These are phyloP conservation scores for Sardina pilchardus DNA, from an alignment of 2,113 vertebrate species.

Conservation along the genomic window DNA sequence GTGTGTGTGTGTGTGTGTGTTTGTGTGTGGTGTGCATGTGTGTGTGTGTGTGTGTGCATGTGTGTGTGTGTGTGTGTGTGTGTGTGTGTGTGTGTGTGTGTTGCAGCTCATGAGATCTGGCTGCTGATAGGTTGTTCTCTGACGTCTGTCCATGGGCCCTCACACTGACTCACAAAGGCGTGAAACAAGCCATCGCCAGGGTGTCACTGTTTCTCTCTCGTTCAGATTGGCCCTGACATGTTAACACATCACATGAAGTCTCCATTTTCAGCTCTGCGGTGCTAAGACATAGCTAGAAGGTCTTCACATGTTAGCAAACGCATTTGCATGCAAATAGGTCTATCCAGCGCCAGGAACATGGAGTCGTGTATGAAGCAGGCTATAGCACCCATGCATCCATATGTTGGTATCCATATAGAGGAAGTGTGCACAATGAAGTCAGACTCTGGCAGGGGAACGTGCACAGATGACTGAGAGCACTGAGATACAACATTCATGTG, in stretches of 20 bases:
- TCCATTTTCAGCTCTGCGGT: not conserved
- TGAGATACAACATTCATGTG: not conserved
- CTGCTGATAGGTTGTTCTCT: conserved; percentile 22
- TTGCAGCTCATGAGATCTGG: not conserved
- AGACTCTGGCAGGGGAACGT: not conserved
- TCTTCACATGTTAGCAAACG: not conserved
- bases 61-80: conserved; percentile 16
- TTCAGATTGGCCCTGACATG: conserved; percentile 18
- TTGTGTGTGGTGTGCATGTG: conserved; percentile 68
- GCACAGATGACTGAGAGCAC: not conserved
- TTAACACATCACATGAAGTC: conserved; percentile 15
- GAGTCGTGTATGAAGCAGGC: not conserved
- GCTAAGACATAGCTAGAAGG: not conserved
- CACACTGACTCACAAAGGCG: conserved; percentile 41
- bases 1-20: conserved; percentile 24
- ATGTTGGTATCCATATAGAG: not conserved
- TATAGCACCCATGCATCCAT: not conserved
- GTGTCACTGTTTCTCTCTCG: conserved; percentile 23
- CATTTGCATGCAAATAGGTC: not conserved
- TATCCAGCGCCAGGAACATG: not conserved
- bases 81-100: conserved; percentile 11
- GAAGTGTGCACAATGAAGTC: not conserved
- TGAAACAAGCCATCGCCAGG: conserved; percentile 26
- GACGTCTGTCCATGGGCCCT: conserved; percentile 40
- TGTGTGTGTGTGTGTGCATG: not conserved